Evolutionary conservation across 2,113 vertebrate genomes (phyloP).

Genomic region (Cololabis saira): DNA sequence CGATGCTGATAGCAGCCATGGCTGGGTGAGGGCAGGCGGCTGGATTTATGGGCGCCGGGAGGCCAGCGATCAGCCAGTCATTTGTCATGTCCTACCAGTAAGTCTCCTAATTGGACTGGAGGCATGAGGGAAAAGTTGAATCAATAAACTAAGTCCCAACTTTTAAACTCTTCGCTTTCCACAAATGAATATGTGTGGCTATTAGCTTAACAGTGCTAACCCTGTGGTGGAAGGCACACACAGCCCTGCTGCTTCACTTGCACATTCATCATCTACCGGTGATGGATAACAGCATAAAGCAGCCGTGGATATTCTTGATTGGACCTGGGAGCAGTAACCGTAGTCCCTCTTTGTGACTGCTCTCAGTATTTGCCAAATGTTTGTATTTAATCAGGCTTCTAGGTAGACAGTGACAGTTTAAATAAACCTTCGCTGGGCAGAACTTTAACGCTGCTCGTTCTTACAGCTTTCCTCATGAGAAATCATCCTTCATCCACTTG

Average conservation of each 20-base stretch:
- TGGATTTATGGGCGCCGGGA: conserved; percentile 53
- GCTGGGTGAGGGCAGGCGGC: conserved; percentile 27
- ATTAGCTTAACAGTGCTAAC: conserved; percentile 35
- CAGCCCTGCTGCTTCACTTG: conserved; percentile 14
- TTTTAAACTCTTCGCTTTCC: conserved; percentile 21
- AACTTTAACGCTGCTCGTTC: too few species aligned
- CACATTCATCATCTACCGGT: conserved; percentile 29
- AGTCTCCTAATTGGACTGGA: conserved; percentile 46
- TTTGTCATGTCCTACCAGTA: conserved; percentile 59
- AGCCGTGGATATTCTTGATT: not conserved
- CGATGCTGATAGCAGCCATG: conserved; percentile 31
- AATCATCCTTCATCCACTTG: too few species aligned
- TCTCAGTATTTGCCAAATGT: too few species aligned
- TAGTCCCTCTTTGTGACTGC: too few species aligned
- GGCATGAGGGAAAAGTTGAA: conserved; percentile 16
- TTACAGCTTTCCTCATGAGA: too few species aligned
- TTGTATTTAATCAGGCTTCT: too few species aligned
- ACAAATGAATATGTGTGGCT: not conserved
- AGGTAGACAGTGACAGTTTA: too few species aligned
- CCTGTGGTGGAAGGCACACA: not conserved
- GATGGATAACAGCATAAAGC: conserved; percentile 13
- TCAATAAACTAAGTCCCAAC: conserved; percentile 36
- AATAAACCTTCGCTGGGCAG: too few species aligned
- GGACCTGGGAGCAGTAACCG: not conserved
- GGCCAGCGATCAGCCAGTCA: conserved; percentile 32